A percentile compares a stretch with the other conserved stretches of the same genome.
phyloP scores from a whole-genome alignment of 2,888 invertebrate species.

The Nipponacmea schrenckii region DNA sequence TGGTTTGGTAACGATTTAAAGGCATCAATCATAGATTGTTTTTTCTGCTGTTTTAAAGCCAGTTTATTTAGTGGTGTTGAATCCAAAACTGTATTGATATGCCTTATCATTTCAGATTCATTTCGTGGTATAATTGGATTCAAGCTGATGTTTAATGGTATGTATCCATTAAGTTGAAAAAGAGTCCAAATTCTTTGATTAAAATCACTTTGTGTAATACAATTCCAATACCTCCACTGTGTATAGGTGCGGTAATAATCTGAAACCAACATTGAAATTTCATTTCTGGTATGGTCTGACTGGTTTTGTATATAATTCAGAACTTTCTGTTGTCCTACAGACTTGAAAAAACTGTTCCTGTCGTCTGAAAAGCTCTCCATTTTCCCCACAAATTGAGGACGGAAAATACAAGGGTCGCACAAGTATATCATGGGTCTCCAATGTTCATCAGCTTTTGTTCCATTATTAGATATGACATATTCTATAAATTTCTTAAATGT shows the following conservation, averaged over 20 bases:
- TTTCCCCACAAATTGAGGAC: constrained; percentile 30
- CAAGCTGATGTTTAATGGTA: constrained; percentile 15
- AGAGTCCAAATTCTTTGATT: constrained; percentile 20
- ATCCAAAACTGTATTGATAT: too few relatives aligned
- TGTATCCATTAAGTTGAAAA: constrained; percentile 28
- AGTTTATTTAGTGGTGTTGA: too few relatives aligned
- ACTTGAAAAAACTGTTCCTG: background rate
- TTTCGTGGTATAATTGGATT: too few relatives aligned
- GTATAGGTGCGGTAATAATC: constrained; percentile 22
- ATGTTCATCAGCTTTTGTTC: constrained; percentile 25
- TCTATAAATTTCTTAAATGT: constrained; percentile 23
- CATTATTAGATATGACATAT: constrained; percentile 7
- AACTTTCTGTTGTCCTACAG: too few relatives aligned
- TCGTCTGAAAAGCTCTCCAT: constrained; percentile 31
- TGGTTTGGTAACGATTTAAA: too few relatives aligned
- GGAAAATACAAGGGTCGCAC: constrained; percentile 32
- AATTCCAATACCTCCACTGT: background rate
- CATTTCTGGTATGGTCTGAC: constrained; percentile 2
- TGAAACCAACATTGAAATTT: constrained; percentile 20
- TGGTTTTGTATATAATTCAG: too few relatives aligned
- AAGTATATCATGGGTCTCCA: constrained; percentile 27
- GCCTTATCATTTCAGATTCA: too few relatives aligned
- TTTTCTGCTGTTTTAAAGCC: too few relatives aligned
- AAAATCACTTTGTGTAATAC: constrained; percentile 13
- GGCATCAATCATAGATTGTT: too few relatives aligned